phyloP scores from a whole-genome alignment of 2,888 invertebrate species.

The Drosophila lacicola region DNA sequence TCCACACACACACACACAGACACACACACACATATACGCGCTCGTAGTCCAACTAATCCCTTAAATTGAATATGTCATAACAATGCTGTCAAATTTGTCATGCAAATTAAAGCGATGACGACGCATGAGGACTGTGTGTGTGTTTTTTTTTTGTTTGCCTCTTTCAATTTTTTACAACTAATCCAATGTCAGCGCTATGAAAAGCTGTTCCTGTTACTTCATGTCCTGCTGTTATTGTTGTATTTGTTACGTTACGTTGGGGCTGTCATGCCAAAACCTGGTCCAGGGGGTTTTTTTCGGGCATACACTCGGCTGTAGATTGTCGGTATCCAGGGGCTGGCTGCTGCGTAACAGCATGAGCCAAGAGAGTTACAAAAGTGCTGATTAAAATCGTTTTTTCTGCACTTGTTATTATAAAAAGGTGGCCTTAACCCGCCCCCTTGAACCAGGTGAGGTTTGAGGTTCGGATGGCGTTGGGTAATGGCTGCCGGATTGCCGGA shows the following conservation, averaged over 20 bases:
- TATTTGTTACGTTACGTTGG: constrained; percentile 53
- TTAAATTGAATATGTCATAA: constrained; percentile 80
- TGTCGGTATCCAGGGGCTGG: constrained; percentile 29
- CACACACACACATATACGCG: not conserved
- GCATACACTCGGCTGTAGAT: constrained; percentile 13
- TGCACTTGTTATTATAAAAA: constrained; percentile 68
- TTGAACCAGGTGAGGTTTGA: constrained; percentile 12
- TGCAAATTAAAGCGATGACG: constrained; percentile 77
- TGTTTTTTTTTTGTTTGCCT: constrained; percentile 33
- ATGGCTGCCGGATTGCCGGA: constrained; percentile 11
- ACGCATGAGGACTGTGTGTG: constrained; percentile 44
- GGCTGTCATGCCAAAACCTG: constrained; percentile 46
- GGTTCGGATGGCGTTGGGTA: constrained; percentile 19
- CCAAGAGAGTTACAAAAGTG: constrained; percentile 75
- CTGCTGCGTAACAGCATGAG: constrained; percentile 59
- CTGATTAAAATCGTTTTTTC: constrained; percentile 70
- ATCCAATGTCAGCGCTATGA: constrained; percentile 74
- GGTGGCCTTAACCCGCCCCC: constrained; percentile 21
- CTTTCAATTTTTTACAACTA: constrained; percentile 65
- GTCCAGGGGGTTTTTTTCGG: constrained; percentile 7
- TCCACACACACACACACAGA: not conserved
- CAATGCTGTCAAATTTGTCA: constrained; percentile 77
- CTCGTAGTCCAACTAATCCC: constrained; percentile 63
- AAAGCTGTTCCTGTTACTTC: constrained; percentile 55
- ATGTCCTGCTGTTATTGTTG: constrained; percentile 35